Conservation (phyloP, 2,113 vertebrate genomes). For the Cyprinodon variegatus region DNA sequence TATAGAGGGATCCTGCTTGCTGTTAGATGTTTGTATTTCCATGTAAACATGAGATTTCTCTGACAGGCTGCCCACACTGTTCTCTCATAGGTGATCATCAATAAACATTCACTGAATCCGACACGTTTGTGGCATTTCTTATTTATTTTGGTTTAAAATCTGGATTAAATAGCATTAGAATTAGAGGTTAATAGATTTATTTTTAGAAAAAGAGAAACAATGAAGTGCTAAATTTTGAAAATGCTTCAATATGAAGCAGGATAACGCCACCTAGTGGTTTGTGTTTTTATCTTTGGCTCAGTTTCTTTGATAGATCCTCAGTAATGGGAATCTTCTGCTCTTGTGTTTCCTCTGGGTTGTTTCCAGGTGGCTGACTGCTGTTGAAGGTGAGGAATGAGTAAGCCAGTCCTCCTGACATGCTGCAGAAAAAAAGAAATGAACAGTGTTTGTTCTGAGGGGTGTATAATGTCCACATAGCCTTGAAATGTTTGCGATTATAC, state of each 20-base stretch:
- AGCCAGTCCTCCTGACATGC: constrained; percentile 87
- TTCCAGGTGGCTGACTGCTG: constrained; percentile 28
- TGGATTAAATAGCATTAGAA: background rate
- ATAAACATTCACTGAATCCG: constrained; percentile 76
- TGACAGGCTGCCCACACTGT: constrained; percentile 69
- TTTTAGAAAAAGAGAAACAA: background rate
- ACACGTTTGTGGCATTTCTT: background rate
- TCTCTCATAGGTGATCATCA: constrained; percentile 73
- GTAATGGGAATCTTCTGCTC: constrained; percentile 31
- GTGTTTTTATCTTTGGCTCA: background rate
- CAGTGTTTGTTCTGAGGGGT: background rate
- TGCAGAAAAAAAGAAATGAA: constrained; percentile 57
- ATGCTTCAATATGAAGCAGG: constrained; percentile 68
- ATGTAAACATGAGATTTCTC: constrained; percentile 56
- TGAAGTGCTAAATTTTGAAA: background rate
- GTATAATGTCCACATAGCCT: background rate
- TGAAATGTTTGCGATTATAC: background rate
- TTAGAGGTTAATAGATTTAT: background rate
- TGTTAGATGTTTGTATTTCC: constrained; percentile 68
- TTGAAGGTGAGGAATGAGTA: constrained; percentile 87
- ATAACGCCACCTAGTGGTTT: constrained; percentile 37
- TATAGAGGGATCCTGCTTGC: constrained; percentile 62
- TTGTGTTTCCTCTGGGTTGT: background rate
- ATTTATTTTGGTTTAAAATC: constrained; percentile 7
- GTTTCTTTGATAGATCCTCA: constrained; percentile 12